Evolutionary conservation across 2,797 vertebrate genomes (phyloP).

Genomic region (Gallinago solitaria): DNA sequence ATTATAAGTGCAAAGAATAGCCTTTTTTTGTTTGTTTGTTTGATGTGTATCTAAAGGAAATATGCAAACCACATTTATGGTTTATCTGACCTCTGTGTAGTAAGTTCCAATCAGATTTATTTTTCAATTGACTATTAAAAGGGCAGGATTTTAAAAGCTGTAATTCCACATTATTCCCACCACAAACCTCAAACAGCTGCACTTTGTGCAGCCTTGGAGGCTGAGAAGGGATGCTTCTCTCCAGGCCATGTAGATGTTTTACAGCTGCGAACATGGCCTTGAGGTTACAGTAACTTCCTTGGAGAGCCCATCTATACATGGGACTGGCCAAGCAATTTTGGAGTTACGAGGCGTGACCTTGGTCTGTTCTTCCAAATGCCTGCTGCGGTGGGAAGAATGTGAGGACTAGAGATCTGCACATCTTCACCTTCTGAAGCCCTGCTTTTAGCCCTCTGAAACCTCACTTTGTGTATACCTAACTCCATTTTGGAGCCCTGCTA

Average conservation of each 20-base stretch:
- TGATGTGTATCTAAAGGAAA: constrained; percentile 26
- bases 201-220: not conserved
- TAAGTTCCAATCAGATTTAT: constrained; percentile 19
- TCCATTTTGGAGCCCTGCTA: not conserved
- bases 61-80: not conserved
- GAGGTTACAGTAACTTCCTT: not conserved
- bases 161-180: not conserved
- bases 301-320: not conserved
- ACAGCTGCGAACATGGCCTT: not conserved
- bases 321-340: not conserved
- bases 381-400: not conserved
- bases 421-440: not conserved
- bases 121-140: constrained; percentile 28
- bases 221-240: not conserved
- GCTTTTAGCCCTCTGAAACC: not conserved
- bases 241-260: not conserved
- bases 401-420: not conserved
- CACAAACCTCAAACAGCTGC: constrained; percentile 15
- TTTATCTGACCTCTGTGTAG: constrained; percentile 38
- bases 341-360: not conserved
- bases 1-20: not conserved
- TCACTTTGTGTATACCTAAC: not conserved
- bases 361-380: not conserved
- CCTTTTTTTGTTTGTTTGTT: not conserved
- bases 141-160: not conserved